Base-by-base conservation (phyloP, 1,140 invertebrate species). In the Hycleus phaleratus region DNA sequence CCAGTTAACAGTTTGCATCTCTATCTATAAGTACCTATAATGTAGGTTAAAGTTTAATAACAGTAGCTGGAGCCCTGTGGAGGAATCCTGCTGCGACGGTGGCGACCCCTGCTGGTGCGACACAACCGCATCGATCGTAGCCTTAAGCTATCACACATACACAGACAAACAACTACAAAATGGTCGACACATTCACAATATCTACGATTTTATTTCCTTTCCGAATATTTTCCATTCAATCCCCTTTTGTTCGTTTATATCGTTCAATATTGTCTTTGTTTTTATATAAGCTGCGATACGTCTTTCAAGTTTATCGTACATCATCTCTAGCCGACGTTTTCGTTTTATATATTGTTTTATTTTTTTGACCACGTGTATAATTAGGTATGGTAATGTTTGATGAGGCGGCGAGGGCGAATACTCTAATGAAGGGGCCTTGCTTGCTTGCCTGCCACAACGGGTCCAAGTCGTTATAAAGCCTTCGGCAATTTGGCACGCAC, bases 361-460 rank as follows among this genome's bases (percentile, higher is more conserved):
- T 52, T 54, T 46, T 54, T 49, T 50, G 53, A 59, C 63, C 65
- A 67, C 63, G 65, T 66, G 66, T 68, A 68, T 68, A 68, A 68
- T 68, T 68, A 68, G 64, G 59, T 68, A 68, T 68, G 67, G 60
- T 67, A 68, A 68, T 68, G 67, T 56, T 66, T 58, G 64, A 60
- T 61, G 61, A 32, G 63, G 65, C 65, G 63, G 62, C 61, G 64
- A 62, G 62, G 64, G 67, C 67, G 67, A 68, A 58, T 46, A 32
- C 53, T 52, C 55, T 64, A 66, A 62, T 64, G 64, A 68, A 60
- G 64, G 64, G 61, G 62, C 60, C 58, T 32, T 32, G 32, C 4
- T 32, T 32, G 32, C 32, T 32, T 32, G 32, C 32, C 32, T 3
- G 32, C 32, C 50, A 46, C 57, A 53, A 45, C 51, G 48, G 32